These are phyloP conservation scores for Watersipora subatra DNA, from an alignment of 1,140 invertebrate species.

Conservation along the genomic window DNA sequence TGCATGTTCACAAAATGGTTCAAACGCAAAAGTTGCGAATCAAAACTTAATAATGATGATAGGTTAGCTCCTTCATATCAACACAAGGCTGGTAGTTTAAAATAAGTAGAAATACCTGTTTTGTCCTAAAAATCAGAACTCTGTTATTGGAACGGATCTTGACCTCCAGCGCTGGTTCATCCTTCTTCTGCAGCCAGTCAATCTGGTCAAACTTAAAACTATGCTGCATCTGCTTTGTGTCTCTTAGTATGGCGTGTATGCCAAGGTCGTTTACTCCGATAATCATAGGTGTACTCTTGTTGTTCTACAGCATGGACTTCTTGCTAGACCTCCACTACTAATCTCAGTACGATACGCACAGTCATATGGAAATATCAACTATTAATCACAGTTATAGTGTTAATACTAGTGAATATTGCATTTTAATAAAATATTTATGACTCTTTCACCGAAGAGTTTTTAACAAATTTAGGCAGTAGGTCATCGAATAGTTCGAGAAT, in stretches of 20 bases:
- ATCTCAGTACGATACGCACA: background rate
- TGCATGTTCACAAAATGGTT: background rate
- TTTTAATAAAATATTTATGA: too few species aligned
- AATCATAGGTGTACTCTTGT: conserved; percentile 15
- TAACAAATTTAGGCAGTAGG: too few species aligned
- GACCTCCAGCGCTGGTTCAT: conserved; percentile 22
- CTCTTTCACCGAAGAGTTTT: too few species aligned
- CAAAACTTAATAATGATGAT: background rate
- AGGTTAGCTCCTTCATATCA: background rate
- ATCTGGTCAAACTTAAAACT: conserved; percentile 32
- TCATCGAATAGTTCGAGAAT: too few species aligned
- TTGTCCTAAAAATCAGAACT: background rate
- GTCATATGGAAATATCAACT: too few species aligned
- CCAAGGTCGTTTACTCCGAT: conserved; percentile 39
- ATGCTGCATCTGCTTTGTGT: conserved; percentile 31
- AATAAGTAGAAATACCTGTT: too few species aligned
- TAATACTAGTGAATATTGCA: too few species aligned
- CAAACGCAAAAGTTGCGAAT: background rate
- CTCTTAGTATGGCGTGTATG: conserved; percentile 31
- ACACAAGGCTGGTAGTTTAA: background rate
- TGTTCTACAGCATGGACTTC: background rate
- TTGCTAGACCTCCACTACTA: background rate
- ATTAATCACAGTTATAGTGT: too few species aligned
- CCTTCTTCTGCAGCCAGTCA: conserved; percentile 19
- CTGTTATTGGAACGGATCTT: conserved; percentile 11